Conservation (phyloP, 2,888 invertebrate species). For the Drosophila antonietae region DNA sequence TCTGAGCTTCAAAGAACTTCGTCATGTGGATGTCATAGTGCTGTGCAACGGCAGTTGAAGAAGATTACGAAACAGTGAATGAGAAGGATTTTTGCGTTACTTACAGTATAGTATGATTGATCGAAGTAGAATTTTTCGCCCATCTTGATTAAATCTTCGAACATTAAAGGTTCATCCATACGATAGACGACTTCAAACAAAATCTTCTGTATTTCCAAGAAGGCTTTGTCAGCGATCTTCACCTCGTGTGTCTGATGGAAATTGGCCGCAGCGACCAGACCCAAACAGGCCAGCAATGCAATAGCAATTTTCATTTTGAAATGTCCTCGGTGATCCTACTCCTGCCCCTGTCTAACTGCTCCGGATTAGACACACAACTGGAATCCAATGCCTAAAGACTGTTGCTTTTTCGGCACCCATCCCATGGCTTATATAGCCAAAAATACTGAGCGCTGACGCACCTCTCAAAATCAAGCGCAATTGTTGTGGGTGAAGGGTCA, state of each 20-base stretch:
- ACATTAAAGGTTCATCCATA: conserved; percentile 61
- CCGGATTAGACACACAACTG: conserved; percentile 58
- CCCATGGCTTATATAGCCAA: conserved; percentile 47
- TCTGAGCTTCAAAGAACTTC: conserved; percentile 68
- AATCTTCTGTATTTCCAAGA: conserved; percentile 75
- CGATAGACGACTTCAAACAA: conserved; percentile 70
- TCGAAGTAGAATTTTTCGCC: conserved; percentile 85
- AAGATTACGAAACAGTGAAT: background rate
- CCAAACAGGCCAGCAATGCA: conserved; percentile 76
- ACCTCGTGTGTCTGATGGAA: conserved; percentile 59
- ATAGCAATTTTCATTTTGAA: conserved; percentile 76
- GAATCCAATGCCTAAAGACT: conserved; percentile 77
- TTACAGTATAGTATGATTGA: conserved; percentile 57
- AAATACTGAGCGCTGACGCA: background rate
- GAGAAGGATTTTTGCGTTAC: conserved; percentile 5
- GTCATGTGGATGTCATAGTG: conserved; percentile 65
- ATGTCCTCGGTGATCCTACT: conserved; percentile 34
- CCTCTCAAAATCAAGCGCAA: conserved; percentile 5
- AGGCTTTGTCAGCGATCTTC: conserved; percentile 70
- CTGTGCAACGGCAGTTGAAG: conserved; percentile 32
- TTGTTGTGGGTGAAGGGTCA: conserved; percentile 17
- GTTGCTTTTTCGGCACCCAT: conserved; percentile 36
- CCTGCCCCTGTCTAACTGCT: conserved; percentile 50
- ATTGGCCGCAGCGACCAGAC: conserved; percentile 67
- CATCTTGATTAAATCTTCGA: conserved; percentile 74